Conservation (phyloP, 1,140 invertebrate genomes). For the Polyergus mexicanus region DNA sequence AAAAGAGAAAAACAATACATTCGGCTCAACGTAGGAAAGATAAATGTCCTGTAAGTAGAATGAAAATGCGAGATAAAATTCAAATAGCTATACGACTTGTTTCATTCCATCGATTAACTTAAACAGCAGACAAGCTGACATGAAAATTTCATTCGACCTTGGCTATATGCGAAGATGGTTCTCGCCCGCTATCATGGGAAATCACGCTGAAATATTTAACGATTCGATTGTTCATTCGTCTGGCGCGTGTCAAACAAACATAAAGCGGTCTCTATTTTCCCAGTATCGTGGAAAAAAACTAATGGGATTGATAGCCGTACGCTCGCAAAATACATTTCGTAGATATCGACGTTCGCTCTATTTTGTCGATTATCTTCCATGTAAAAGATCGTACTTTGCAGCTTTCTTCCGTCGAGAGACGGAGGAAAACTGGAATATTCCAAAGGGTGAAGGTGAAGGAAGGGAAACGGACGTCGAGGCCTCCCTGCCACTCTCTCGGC, state of each 20-base stretch:
- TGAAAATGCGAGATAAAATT: slow-evolving; percentile 12
- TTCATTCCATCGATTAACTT: slow-evolving; percentile 28
- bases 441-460: not conserved
- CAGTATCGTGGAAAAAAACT: slow-evolving; percentile 7
- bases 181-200: not conserved
- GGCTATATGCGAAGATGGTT: not conserved
- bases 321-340: slow-evolving; percentile 50
- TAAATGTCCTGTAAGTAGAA: slow-evolving; percentile 22
- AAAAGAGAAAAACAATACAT: not conserved
- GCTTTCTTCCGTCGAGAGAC: not conserved
- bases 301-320: slow-evolving; percentile 19
- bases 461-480: slow-evolving; percentile 3
- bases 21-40: not conserved
- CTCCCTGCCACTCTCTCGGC: not conserved
- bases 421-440: slow-evolving; percentile 18
- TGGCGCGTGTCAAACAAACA: slow-evolving; percentile 36
- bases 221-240: slow-evolving; percentile 48
- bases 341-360: slow-evolving; percentile 60
- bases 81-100: not conserved
- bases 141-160: slow-evolving; percentile 51
- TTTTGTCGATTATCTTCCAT: slow-evolving; percentile 36
- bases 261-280: slow-evolving; percentile 13
- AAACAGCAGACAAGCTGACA: slow-evolving; percentile 17
- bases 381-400: slow-evolving; percentile 23
- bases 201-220: slow-evolving; percentile 51